These are phyloP conservation scores for Antheraea mylitta DNA, from an alignment of 1,140 invertebrate genomes.

Conservation along the genomic window DNA sequence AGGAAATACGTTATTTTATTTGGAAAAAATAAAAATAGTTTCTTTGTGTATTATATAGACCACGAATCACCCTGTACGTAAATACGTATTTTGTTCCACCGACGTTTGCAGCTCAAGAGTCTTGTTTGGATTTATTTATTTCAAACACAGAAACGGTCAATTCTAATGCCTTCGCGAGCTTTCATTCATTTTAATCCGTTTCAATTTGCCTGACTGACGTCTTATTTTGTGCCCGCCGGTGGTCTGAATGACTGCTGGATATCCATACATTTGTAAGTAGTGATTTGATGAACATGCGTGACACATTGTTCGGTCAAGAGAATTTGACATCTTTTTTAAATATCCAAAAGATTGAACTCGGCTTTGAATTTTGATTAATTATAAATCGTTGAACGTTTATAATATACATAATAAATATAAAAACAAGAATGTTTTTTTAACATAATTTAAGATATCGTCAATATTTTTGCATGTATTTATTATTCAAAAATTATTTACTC, in stretches of 20 bases:
- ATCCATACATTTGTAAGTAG: neutral
- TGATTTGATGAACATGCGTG: slow-evolving; percentile 2
- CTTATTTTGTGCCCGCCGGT: slow-evolving; percentile 63
- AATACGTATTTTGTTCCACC: slow-evolving; percentile 7
- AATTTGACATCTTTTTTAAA: neutral
- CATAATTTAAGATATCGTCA: too few relatives aligned
- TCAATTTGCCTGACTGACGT: slow-evolving; percentile 66
- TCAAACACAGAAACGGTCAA: slow-evolving; percentile 42
- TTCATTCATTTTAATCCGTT: slow-evolving; percentile 54
- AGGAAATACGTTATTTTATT: too few relatives aligned
- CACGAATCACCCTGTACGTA: slow-evolving; percentile 18
- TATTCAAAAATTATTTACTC: too few relatives aligned
- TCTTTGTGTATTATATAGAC: neutral
- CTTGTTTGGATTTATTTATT: slow-evolving; percentile 60
- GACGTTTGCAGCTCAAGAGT: slow-evolving; percentile 26
- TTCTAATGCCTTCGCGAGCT: slow-evolving; percentile 59
- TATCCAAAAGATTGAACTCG: neutral
- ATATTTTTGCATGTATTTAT: too few relatives aligned
- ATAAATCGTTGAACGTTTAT: neutral
- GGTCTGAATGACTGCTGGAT: slow-evolving; percentile 40
- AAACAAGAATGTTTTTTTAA: neutral
- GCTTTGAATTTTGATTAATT: neutral
- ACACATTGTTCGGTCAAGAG: neutral
- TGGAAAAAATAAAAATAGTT: too few relatives aligned
- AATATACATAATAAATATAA: neutral